Percentiles rank a stretch among this genome's conserved stretches.
phyloP scores from a whole-genome alignment of 2,113 vertebrate species.

The Craseonycteris thonglongyai region DNA sequence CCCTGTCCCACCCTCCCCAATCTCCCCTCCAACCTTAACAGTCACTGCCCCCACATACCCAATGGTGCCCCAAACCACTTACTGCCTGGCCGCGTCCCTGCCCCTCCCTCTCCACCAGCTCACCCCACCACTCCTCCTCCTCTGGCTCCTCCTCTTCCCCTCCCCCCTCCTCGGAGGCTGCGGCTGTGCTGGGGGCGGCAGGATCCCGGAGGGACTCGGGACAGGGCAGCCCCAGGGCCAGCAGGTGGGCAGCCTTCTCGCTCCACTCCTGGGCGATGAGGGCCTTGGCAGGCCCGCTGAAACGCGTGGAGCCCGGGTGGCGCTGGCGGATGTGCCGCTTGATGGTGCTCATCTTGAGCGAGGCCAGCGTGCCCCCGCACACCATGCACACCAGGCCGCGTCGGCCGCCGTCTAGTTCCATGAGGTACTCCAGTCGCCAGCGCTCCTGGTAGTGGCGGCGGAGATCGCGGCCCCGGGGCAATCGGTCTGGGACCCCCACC shows the following conservation, averaged over 20 bases:
- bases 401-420: constrained; percentile 85
- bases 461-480: constrained; percentile 65
- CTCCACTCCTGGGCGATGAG: constrained; percentile 88
- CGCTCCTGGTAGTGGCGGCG: constrained; percentile 81
- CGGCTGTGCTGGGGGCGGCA: background rate
- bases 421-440: constrained; percentile 89
- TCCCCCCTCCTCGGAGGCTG: constrained; percentile 18
- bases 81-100: background rate
- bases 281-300: constrained; percentile 80
- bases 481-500: background rate
- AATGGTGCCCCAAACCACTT: background rate
- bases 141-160: constrained; percentile 24
- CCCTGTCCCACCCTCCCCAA: fast-evolving
- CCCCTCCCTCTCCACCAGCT: background rate
- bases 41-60: background rate
- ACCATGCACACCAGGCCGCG: constrained; percentile 89
- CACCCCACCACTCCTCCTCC: constrained; percentile 46
- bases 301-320: constrained; percentile 85
- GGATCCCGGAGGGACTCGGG: constrained; percentile 29
- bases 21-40: background rate
- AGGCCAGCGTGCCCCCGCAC: constrained; percentile 85
- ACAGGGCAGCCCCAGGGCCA: constrained; percentile 47
- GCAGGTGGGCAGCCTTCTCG: constrained; percentile 76
- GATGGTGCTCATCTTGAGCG: constrained; percentile 87
- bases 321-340: constrained; percentile 88